These are phyloP conservation scores for Actinemys pallida DNA, from an alignment of 2,113 vertebrate species.

Conservation along the genomic window DNA sequence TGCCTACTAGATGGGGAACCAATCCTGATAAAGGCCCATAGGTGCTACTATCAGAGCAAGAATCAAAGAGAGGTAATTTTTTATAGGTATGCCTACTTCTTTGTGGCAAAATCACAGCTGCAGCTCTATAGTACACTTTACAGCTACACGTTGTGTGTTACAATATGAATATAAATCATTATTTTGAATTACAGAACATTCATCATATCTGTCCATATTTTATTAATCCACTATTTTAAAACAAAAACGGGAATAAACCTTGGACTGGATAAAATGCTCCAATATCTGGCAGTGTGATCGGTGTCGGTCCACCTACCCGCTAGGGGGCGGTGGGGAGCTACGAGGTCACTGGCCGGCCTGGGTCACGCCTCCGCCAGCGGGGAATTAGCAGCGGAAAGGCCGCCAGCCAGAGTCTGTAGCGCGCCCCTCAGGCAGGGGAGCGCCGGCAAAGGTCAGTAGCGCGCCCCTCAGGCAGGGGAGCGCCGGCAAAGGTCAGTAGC, in stretches of 20 bases:
- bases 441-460: too few relatives aligned
- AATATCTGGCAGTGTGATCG: too few relatives aligned
- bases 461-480: too few relatives aligned
- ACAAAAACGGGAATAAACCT: background rate
- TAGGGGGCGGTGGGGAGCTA: too few relatives aligned
- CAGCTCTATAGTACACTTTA: background rate
- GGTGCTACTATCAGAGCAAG: background rate
- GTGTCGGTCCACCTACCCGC: too few relatives aligned
- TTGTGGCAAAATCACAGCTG: background rate
- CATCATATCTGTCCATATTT: background rate
- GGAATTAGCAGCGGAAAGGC: too few relatives aligned
- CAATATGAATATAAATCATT: background rate
- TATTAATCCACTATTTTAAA: background rate
- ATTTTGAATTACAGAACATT: background rate
- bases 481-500: too few relatives aligned
- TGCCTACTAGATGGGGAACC: background rate
- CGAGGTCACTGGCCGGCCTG: too few relatives aligned
- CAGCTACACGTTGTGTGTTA: background rate
- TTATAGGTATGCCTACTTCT: background rate
- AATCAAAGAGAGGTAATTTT: background rate
- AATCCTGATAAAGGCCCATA: background rate
- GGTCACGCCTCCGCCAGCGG: too few relatives aligned
- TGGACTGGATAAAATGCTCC: background rate
- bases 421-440: too few relatives aligned
- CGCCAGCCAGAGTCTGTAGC: too few relatives aligned